Evolutionary conservation across 2,113 vertebrate species (phyloP), one percentile per base, ranked within the genome.

Genomic region (Cyprinodon tularosa): DNA sequence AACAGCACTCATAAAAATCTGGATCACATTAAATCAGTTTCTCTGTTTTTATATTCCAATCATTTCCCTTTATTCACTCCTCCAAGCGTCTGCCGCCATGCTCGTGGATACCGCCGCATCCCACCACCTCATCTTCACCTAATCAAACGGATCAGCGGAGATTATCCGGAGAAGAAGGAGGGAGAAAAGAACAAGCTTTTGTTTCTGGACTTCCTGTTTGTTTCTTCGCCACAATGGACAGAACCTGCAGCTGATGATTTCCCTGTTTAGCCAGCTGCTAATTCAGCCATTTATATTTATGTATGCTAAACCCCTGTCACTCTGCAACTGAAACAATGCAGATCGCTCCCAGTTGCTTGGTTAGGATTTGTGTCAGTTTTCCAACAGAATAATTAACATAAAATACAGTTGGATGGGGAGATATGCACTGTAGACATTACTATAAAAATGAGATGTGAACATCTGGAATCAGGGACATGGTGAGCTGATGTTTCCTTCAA

Each of bases 281-380:
- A 91, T 91, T 92, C 84, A 66, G 78, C 80, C 84, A 93, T 93
- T 92, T 92, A 90, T 91, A 92, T 93, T 77, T 88, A 92, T 92
- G 62, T 80, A 92, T 93, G 88, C 90, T 93, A 91, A 92, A 81
- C 86, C 78, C 57, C 63, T 68, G 82, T 76, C 68, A 38, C 60
- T 48, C 44, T 67, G 63, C 60, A 57, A 83, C 84, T 88, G 81
- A 88, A 91, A 89, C 85, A 89, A 86, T 84, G 84, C 85, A 86
- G 86, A 90, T 89, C 67, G 87, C 85, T 83, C 50, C 60, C 73
- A 87, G 73, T 64, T 79, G 82, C 79, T 72, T 87, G 83, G 78
- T 87, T 90, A 76, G 83, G 89, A 80, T 86, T 63, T 66, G 68
- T 68, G 69, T 62, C 36, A 45, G 45, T 72, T 72, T 81, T 81